phyloP scores from a whole-genome alignment of 2,113 vertebrate genomes.

The Thamnophis sirtalis region DNA sequence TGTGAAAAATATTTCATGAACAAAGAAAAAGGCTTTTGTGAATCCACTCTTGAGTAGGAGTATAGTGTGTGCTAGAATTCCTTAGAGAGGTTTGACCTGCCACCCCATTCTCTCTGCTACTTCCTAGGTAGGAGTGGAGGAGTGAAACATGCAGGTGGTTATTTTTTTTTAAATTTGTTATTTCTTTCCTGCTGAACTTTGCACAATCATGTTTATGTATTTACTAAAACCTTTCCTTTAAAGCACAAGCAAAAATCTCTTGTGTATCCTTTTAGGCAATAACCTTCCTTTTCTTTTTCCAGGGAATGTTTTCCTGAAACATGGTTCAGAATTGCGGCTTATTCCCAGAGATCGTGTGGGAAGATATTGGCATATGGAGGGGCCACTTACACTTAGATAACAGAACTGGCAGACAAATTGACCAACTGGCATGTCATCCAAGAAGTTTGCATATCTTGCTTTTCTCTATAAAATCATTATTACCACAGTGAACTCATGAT shows the following conservation, averaged over 20 bases:
- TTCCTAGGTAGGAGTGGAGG: not conserved
- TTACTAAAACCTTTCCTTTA: not conserved
- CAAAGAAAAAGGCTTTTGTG: not conserved
- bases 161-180: not conserved
- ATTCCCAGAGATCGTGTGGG: conserved; percentile 80
- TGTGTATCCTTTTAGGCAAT: not conserved
- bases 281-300: conserved; percentile 21
- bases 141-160: not conserved
- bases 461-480: not conserved
- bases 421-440: conserved; percentile 43
- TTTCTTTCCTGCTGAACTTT: not conserved
- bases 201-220: not conserved
- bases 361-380: conserved; percentile 47
- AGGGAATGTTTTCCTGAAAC: conserved; percentile 80
- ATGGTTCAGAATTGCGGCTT: conserved; percentile 76
- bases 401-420: not conserved
- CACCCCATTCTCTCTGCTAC: not conserved
- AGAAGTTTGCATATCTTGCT: not conserved
- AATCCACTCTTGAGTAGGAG: not conserved
- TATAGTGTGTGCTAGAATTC: not conserved
- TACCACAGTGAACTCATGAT: not conserved
- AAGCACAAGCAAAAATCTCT: not conserved
- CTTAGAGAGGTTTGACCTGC: not conserved
- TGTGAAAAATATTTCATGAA: not conserved
- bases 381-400: conserved; percentile 3